Evolutionary conservation across 64 coral and sea anemone genomes (phyloP), one percentile per base, ranked within the genome.

Genomic region (Porites australiensis): DNA sequence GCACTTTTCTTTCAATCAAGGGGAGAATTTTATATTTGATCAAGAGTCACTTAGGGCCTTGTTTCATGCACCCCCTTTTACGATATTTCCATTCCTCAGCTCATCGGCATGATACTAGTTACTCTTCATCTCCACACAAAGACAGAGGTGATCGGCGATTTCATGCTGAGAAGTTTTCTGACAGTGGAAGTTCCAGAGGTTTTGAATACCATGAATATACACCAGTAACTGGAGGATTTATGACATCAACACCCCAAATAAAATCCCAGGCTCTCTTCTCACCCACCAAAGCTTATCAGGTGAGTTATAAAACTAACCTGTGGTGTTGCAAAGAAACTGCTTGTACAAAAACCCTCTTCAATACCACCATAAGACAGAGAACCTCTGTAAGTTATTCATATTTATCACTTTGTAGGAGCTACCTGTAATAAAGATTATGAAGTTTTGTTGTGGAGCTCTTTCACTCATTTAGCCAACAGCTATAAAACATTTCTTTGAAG

Each of bases 211-310:
- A 82, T 4, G 81, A 69, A 16, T 12, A 13, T 84, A 63, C 3
- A 6, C 44, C 89, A 50, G 78, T 50, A 8, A 57, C 67, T 70
- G 79, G 70, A 27, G 82, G 83, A 69, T 93, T 87, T 79, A 77
- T 77, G 44, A 93, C 91, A 2, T 93, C 91, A 18, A 93, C 91
- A 3, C 91, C 91, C 37, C 83, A 93, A 43, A 44, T 60, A 87
- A 87, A 73, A 78, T 55, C 58, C 13, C 53, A 78, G 88, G 57
- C 72, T 19, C 13, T 75, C 22, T 75, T 88, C 50, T 75, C 86
- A 73, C 70, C 86, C 9, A 51, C 69, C 49, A 88, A 77, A 58
- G 19, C 65, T 72, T 74, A 52, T 75, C 85, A 87, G 85, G 86
- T 88, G 1, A 11, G 21, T 68, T 7, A 22, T 12, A n/a, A 47